A percentile compares a stretch with the other conserved stretches of the same genome.
Evolutionary conservation across 2,888 invertebrate genomes (phyloP).

Genomic region (Athalia circularis): DNA sequence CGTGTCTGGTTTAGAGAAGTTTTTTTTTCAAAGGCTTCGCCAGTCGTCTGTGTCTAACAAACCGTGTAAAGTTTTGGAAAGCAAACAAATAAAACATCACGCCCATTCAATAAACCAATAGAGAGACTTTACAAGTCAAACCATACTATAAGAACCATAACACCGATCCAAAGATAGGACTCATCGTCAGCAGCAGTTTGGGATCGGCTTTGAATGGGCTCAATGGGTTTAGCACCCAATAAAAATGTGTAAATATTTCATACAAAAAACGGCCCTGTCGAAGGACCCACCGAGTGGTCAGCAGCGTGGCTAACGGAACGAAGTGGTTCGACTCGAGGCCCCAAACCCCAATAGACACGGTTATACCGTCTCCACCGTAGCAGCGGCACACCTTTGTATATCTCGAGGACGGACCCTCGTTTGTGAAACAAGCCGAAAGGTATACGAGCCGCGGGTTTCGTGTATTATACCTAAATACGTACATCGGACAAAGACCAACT

Average conservation of each 20-base stretch:
- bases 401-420: constrained; percentile 66
- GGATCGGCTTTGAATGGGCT: constrained; percentile 49
- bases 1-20: constrained; percentile 53
- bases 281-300: constrained; percentile 45
- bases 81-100: constrained; percentile 43
- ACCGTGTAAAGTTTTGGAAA: constrained; percentile 40
- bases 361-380: constrained; percentile 39
- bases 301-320: constrained; percentile 24
- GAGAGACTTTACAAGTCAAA: constrained; percentile 48
- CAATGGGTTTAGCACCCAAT: constrained; percentile 70
- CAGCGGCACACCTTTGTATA: constrained; percentile 66
- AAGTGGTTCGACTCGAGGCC: constrained; percentile 17
- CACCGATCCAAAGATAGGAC: constrained; percentile 56
- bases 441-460: constrained; percentile 53
- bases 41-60: constrained; percentile 18
- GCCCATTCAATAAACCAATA: constrained; percentile 53
- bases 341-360: constrained; percentile 39
- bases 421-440: constrained; percentile 72
- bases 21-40: constrained; percentile 4
- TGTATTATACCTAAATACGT: constrained; percentile 31
- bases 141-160: constrained; percentile 53
- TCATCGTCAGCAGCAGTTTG: constrained; percentile 29
- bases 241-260: constrained; percentile 70
- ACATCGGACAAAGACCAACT: constrained; percentile 63
- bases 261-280: constrained; percentile 59